Percentiles rank a stretch among this genome's conserved stretches.
phyloP scores from a whole-genome alignment of 2,797 vertebrate species.

The Paguma larvata region DNA sequence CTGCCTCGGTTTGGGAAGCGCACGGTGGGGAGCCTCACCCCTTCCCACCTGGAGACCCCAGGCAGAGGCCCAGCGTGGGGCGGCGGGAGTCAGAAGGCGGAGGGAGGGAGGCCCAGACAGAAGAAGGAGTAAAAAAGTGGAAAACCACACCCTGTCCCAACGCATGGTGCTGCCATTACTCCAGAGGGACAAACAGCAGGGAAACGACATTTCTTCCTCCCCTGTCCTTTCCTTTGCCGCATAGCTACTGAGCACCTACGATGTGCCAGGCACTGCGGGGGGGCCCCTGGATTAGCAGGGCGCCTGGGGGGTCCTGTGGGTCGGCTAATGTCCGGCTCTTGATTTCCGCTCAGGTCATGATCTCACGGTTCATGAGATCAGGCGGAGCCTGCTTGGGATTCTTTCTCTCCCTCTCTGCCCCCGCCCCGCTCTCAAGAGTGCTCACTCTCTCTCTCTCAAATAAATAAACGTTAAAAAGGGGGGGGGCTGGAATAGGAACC shows the following conservation, averaged over 20 bases:
- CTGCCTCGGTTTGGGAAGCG: not conserved
- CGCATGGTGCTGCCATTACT: not conserved
- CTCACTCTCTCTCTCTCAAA: too few relatives aligned
- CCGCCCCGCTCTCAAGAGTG: too few relatives aligned
- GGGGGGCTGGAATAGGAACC: too few relatives aligned
- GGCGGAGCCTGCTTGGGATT: too few relatives aligned
- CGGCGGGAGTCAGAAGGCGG: not conserved
- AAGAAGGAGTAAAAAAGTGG: not conserved
- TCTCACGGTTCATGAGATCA: too few relatives aligned
- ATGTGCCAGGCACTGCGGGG: not conserved
- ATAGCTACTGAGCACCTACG: not conserved
- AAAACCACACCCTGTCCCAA: not conserved
- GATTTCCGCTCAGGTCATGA: too few relatives aligned
- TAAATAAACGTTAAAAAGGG: too few relatives aligned
- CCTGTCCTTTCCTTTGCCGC: not conserved
- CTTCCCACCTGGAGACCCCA: not conserved
- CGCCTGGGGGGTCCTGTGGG: too few relatives aligned
- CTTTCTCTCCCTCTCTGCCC: too few relatives aligned
- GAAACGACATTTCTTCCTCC: not conserved
- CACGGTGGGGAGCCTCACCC: not conserved
- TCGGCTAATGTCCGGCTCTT: too few relatives aligned
- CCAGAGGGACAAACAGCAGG: not conserved
- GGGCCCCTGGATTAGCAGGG: too few relatives aligned
- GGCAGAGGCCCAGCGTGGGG: not conserved
- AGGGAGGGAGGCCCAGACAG: not conserved